phyloP scores from a whole-genome alignment of 2,888 invertebrate species.

The Caenorhabditis japonica region DNA sequence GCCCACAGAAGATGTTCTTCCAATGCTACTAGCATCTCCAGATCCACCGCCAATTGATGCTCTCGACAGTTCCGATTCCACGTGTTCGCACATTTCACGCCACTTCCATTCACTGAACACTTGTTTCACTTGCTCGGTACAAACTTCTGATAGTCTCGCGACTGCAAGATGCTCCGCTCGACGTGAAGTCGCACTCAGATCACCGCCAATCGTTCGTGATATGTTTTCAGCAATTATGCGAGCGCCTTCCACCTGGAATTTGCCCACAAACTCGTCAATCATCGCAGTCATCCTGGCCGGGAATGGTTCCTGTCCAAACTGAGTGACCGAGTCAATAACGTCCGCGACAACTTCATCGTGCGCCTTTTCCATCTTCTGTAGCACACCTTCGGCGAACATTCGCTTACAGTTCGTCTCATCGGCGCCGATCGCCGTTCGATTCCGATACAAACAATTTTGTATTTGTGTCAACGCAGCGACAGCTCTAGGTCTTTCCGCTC shows the following conservation, averaged over 20 bases:
- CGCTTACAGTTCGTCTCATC: conserved; percentile 57
- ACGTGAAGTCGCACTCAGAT: conserved; percentile 33
- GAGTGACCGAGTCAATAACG: conserved; percentile 12
- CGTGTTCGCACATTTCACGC: conserved; percentile 56
- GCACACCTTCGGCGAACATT: conserved; percentile 46
- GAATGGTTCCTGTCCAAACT: conserved; percentile 34
- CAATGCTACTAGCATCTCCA: conserved; percentile 37
- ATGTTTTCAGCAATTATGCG: conserved; percentile 44
- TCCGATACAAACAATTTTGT: conserved; percentile 55
- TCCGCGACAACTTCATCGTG: conserved; percentile 29
- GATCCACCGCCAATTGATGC: conserved; percentile 23
- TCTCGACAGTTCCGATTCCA: conserved; percentile 42
- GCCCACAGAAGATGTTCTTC: conserved; percentile 42
- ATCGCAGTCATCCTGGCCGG: conserved; percentile 44
- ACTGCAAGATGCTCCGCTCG: conserved; percentile 54
- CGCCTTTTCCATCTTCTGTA: conserved; percentile 49
- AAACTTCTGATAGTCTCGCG: conserved; percentile 52
- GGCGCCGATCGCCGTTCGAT: conserved; percentile 32
- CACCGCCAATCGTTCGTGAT: conserved; percentile 27
- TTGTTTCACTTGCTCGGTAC: conserved; percentile 48
- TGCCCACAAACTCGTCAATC: conserved; percentile 53
- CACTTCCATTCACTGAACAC: conserved; percentile 64
- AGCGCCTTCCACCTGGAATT: conserved; percentile 52
- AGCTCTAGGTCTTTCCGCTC: conserved; percentile 50
- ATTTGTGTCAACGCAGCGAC: conserved; percentile 57